Percentiles rank a stretch among this genome's conserved stretches.
Conservation (phyloP, 2,888 invertebrate genomes). For the Chamaedrilus cognettii region DNA sequence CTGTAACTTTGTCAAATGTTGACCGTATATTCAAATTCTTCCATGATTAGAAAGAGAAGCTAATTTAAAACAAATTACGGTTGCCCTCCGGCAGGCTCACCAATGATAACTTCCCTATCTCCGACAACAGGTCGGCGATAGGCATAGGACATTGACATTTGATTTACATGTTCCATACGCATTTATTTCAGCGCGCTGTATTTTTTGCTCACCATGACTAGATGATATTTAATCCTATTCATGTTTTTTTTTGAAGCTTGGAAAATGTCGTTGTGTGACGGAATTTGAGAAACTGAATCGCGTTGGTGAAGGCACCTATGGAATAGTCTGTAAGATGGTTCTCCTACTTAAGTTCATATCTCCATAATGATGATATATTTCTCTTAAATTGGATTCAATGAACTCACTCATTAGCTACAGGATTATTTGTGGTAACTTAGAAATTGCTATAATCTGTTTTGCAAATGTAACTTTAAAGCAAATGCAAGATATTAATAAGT, state of each 20-base stretch:
- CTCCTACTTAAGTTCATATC: no score
- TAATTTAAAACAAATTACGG: no score
- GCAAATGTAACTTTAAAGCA: not conserved
- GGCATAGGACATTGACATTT: not conserved
- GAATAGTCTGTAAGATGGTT: slow-evolving; percentile 97
- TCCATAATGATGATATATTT: not conserved
- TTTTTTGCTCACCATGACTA: not conserved
- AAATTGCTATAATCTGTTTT: not conserved
- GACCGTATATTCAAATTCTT: no score
- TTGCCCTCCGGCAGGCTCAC: no score
- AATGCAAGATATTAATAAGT: not conserved
- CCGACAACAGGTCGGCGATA: no score
- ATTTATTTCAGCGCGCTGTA: not conserved
- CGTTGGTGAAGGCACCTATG: slow-evolving; percentile 98
- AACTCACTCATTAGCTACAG: not conserved
- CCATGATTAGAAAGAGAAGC: no score
- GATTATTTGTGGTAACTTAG: not conserved
- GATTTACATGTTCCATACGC: not conserved
- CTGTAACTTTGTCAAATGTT: no score
- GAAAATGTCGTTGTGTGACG: slow-evolving; percentile 82
- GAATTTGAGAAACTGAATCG: slow-evolving; percentile 97
- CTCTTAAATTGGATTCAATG: not conserved
- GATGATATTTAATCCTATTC: not conserved
- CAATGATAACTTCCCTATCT: no score
- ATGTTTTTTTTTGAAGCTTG: slow-evolving; percentile 44